Conservation (phyloP, 2,797 vertebrate species). For the Sebastes oblongus region DNA sequence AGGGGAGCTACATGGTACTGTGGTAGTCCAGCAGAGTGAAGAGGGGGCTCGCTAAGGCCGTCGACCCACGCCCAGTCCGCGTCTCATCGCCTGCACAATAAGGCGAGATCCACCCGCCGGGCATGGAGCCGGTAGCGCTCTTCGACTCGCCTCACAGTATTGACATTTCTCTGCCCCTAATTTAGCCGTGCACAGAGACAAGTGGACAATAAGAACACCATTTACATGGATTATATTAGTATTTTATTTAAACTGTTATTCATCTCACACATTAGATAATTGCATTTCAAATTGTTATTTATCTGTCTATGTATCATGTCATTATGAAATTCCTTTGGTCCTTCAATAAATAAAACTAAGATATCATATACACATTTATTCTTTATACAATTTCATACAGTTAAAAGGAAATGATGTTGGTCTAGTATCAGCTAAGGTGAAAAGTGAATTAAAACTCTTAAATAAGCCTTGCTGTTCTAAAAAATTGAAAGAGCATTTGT, state of each 20-base stretch:
- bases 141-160: constrained; percentile 22
- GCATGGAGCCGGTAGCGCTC: background rate
- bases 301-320: constrained; percentile 83
- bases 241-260: constrained; percentile 87
- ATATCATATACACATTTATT: constrained; percentile 93
- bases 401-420: constrained; percentile 82
- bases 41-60: background rate
- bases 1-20: constrained; percentile 19
- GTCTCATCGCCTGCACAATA: background rate
- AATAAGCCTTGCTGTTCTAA: constrained; percentile 67
- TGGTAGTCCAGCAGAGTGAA: constrained; percentile 10
- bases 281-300: constrained; percentile 87
- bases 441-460: constrained; percentile 72
- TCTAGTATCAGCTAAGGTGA: constrained; percentile 72
- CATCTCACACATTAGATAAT: constrained; percentile 86
- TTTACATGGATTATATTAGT: constrained; percentile 87
- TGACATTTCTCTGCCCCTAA: constrained; percentile 32
- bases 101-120: background rate
- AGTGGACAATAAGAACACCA: constrained; percentile 83
- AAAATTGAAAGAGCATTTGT: constrained; percentile 61
- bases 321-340: constrained; percentile 90
- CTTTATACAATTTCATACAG: constrained; percentile 93
- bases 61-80: background rate
- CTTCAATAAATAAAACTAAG: constrained; percentile 92
- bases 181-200: constrained; percentile 59